Conservation (phyloP, 2,888 invertebrate genomes). For the Cheilosia vernalis region DNA sequence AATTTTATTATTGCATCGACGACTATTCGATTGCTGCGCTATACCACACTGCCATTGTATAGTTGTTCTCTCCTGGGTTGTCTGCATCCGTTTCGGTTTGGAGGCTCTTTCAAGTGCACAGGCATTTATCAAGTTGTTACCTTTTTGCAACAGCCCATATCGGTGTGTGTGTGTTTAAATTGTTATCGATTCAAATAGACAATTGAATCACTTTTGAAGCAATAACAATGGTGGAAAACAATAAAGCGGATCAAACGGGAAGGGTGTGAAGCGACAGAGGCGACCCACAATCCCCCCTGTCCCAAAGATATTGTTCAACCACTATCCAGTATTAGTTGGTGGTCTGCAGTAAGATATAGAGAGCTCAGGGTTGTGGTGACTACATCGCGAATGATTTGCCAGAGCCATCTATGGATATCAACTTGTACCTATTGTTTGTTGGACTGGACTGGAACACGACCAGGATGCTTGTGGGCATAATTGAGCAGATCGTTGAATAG, state of each 20-base stretch:
- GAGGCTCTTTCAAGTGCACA: constrained; percentile 49
- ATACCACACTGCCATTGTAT: constrained; percentile 19
- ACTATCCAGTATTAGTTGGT: no score
- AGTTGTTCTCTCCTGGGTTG: not conserved
- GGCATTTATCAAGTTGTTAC: constrained; percentile 72
- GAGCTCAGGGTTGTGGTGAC: no score
- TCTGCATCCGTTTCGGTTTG: constrained; percentile 1
- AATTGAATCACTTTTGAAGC: constrained; percentile 64
- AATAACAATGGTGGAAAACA: constrained; percentile 40
- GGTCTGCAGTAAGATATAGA: no score
- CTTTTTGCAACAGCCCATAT: constrained; percentile 26
- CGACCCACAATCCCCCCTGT: constrained; percentile 12
- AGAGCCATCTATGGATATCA: no score
- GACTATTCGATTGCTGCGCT: constrained; percentile 59
- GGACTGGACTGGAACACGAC: no score
- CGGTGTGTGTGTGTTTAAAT: constrained; percentile 30
- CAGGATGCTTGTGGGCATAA: no score
- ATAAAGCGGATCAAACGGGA: constrained; percentile 20
- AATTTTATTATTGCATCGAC: constrained; percentile 54
- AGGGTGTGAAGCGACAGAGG: not conserved
- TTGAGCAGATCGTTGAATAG: no score
- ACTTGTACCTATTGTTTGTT: no score
- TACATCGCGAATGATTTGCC: no score
- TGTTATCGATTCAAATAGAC: constrained; percentile 66
- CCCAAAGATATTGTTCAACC: not conserved